phyloP scores from a whole-genome alignment of 2,113 vertebrate genomes.

The Morone saxatilis region DNA sequence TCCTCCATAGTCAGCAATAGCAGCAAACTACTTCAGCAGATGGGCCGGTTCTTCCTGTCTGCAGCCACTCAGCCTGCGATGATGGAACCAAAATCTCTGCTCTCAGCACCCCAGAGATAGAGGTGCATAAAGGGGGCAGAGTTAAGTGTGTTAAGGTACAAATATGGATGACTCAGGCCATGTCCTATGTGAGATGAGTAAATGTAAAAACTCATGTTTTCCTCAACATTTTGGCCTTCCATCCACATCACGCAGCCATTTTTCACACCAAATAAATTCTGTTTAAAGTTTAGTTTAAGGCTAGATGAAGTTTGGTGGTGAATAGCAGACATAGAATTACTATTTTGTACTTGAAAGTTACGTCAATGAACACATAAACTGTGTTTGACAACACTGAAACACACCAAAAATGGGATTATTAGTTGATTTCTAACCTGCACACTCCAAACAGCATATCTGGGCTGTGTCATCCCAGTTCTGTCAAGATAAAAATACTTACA shows the following conservation, averaged over 20 bases:
- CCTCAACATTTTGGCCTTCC: background rate
- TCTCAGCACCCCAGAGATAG: constrained; percentile 63
- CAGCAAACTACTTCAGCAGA: constrained; percentile 72
- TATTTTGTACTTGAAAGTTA: background rate
- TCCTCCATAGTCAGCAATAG: constrained; percentile 30
- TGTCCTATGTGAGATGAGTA: constrained; percentile 4
- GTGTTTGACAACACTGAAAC: background rate
- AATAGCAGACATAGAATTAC: background rate
- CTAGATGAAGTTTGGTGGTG: background rate
- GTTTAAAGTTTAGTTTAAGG: background rate
- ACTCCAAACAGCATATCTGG: background rate
- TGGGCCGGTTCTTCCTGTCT: constrained; percentile 69
- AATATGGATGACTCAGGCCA: constrained; percentile 26
- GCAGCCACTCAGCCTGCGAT: constrained; percentile 65
- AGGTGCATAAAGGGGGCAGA: constrained; percentile 43
- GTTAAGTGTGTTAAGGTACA: constrained; percentile 20
- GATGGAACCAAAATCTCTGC: constrained; percentile 63
- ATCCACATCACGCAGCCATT: background rate
- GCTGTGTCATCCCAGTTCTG: background rate
- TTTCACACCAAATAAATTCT: constrained; percentile 39
- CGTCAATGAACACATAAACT: background rate
- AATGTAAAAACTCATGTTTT: constrained; percentile 38
- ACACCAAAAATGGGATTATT: background rate
- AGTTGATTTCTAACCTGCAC: background rate
- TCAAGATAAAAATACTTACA: constrained; percentile 15